Percentiles rank a stretch among this genome's conserved stretches.
Conservation (phyloP, 2,888 invertebrate species). For the Temnothorax ravouxi region DNA sequence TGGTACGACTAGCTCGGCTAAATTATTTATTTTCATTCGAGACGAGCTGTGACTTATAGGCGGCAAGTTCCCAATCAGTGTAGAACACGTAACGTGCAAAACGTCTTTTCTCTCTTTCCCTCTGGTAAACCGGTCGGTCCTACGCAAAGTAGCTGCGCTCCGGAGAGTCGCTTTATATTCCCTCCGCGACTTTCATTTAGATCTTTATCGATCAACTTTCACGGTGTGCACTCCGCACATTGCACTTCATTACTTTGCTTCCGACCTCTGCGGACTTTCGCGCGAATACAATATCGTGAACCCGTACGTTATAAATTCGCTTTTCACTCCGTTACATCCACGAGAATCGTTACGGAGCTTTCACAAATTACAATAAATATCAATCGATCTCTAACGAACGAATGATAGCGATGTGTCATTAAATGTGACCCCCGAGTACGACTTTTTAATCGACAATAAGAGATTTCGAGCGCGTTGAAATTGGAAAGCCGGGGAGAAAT, state of each 20-base stretch:
- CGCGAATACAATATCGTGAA: constrained; percentile 35
- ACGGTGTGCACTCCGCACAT: constrained; percentile 66
- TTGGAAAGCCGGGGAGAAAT: neutral
- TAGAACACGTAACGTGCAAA: constrained; percentile 45
- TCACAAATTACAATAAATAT: constrained; percentile 36
- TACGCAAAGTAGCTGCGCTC: constrained; percentile 66
- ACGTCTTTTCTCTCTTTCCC: constrained; percentile 52
- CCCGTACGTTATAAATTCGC: constrained; percentile 23
- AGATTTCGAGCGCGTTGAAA: constrained; percentile 3
- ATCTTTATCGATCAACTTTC: constrained; percentile 77
- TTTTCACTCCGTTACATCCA: constrained; percentile 18
- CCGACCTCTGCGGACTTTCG: constrained; percentile 61
- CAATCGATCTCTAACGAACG: constrained; percentile 28
- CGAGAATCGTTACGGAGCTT: constrained; percentile 23
- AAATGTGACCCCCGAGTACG: neutral
- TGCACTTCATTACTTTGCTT: constrained; percentile 62
- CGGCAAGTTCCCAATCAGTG: constrained; percentile 61
- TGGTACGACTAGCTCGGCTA: neutral
- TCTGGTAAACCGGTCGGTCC: constrained; percentile 70
- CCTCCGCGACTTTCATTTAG: constrained; percentile 75
- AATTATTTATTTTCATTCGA: constrained; percentile 38
- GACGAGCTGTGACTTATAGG: constrained; percentile 45
- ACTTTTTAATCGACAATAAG: neutral
- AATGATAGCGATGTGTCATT: neutral
- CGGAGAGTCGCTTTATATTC: constrained; percentile 68